Percentiles rank a stretch among this genome's conserved stretches.
These are phyloP conservation scores for Melolontha melolontha DNA, from an alignment of 2,888 invertebrate species.

Conservation along the genomic window DNA sequence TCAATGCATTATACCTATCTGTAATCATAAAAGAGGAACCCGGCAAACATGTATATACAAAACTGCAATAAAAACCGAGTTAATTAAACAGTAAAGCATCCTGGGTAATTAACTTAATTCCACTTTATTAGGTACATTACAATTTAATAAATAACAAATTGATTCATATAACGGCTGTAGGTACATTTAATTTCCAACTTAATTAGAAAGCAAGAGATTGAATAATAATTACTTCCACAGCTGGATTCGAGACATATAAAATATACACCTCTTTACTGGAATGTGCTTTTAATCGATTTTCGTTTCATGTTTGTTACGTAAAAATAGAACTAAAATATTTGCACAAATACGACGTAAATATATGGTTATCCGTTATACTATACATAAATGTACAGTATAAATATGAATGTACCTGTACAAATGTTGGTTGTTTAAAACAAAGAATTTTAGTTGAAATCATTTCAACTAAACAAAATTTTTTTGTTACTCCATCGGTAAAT, in stretches of 20 bases:
- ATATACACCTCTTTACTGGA: neutral
- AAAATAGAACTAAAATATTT: neutral
- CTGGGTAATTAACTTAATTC: neutral
- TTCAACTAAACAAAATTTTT: neutral
- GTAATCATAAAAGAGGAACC: too few species aligned
- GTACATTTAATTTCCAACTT: slow-evolving; percentile 7
- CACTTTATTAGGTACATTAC: slow-evolving; percentile 4
- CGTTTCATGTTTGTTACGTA: neutral
- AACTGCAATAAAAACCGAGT: neutral
- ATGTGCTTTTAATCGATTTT: neutral
- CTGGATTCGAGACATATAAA: neutral
- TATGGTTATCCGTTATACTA: too few species aligned
- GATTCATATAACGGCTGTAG: slow-evolving; percentile 9
- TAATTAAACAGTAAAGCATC: slow-evolving; percentile 1
- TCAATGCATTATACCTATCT: too few species aligned
- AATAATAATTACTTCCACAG: slow-evolving; percentile 21
- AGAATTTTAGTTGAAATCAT: slow-evolving; percentile 13
- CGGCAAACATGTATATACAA: too few species aligned
- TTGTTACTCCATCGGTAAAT: neutral
- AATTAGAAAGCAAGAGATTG: slow-evolving; percentile 27
- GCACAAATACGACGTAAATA: neutral
- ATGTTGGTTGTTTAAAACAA: slow-evolving; percentile 1
- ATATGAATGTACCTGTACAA: too few species aligned
- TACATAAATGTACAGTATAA: neutral
- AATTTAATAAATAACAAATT: slow-evolving; percentile 3